phyloP scores from a whole-genome alignment of 2,888 invertebrate genomes.

The Hirudinaria manillensis region DNA sequence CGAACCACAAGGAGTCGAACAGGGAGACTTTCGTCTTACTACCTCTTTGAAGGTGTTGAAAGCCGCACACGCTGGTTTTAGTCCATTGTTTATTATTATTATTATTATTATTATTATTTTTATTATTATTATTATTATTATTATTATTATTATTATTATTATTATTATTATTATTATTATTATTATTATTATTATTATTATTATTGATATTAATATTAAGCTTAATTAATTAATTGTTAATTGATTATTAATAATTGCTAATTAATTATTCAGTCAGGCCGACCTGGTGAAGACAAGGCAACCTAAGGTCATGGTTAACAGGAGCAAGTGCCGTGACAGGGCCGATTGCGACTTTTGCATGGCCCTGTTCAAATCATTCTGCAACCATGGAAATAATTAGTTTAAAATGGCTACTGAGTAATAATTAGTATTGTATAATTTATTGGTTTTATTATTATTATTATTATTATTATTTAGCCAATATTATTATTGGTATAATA shows the following conservation, averaged over 20 bases:
- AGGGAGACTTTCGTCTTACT: slow-evolving; percentile 87
- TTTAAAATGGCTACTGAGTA: background rate
- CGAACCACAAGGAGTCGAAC: slow-evolving; percentile 93
- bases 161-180: background rate
- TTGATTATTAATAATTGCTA: too few relatives aligned
- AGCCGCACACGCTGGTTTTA: slow-evolving; percentile 75
- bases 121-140: background rate
- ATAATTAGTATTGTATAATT: background rate
- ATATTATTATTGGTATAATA: too few relatives aligned
- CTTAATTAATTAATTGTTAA: too few relatives aligned
- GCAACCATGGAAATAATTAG: slow-evolving; percentile 40
- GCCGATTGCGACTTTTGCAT: slow-evolving; percentile 97
- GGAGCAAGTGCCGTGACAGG: slow-evolving; percentile 87
- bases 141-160: background rate
- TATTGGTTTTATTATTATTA: too few relatives aligned
- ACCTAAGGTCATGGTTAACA: slow-evolving; percentile 82
- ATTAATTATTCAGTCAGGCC: too few relatives aligned
- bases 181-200: too few relatives aligned
- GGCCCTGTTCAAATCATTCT: slow-evolving; percentile 94
- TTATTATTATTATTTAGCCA: too few relatives aligned
- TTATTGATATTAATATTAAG: too few relatives aligned
- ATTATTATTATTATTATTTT: background rate
- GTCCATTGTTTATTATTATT: too few relatives aligned
- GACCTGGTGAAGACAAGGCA: slow-evolving; percentile 94
- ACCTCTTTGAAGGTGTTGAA: slow-evolving; percentile 89